Evolutionary conservation across 2,797 vertebrate genomes (phyloP).

Genomic region (Limosa lapponica): DNA sequence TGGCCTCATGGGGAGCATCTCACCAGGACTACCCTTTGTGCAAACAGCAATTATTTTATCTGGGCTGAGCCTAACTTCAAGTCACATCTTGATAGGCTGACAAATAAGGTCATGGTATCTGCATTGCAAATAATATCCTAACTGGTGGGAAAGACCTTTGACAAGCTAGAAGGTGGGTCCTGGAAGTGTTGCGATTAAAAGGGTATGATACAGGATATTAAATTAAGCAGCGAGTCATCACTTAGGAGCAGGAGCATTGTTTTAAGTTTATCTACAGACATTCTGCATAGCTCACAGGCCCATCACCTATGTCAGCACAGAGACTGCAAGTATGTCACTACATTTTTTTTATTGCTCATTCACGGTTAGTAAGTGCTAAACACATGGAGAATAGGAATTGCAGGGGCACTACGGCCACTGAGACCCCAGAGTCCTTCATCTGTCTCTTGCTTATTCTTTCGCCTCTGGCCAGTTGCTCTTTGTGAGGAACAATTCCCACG

Average conservation of each 20-base stretch:
- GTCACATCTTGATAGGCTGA: not conserved
- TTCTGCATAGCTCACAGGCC: not conserved
- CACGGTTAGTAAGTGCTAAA: not conserved
- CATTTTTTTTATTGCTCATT: not conserved
- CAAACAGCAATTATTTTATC: not conserved
- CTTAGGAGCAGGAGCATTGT: not conserved
- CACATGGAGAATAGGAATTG: not conserved
- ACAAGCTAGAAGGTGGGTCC: not conserved
- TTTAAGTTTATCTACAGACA: not conserved
- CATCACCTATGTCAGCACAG: not conserved
- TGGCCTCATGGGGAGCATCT: not conserved
- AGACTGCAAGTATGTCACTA: not conserved
- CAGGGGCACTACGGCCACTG: not conserved
- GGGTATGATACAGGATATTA: not conserved
- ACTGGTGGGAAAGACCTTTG: not conserved
- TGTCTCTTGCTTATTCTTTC: not conserved
- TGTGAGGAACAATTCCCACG: not conserved
- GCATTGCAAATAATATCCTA: not conserved
- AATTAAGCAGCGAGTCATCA: not conserved
- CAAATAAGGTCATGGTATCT: not conserved
- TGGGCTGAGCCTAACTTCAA: not conserved
- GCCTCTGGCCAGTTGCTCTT: not conserved
- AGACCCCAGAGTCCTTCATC: not conserved
- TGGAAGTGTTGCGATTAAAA: not conserved
- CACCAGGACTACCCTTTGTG: not conserved